These are phyloP conservation scores for Emmelina monodactyla DNA, from an alignment of 2,888 invertebrate genomes.

Conservation along the genomic window DNA sequence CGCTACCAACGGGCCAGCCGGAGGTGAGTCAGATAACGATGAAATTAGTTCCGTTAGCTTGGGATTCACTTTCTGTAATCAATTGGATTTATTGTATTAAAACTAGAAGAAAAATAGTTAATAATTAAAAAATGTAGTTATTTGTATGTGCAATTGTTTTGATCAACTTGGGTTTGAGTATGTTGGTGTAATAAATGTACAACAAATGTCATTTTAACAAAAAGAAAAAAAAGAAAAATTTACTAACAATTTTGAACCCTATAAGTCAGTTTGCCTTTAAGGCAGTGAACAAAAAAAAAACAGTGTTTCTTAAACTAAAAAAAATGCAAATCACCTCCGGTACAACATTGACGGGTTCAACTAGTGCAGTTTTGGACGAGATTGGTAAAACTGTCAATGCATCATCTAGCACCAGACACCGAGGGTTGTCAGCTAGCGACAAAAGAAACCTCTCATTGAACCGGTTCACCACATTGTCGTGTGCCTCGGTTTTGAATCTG, in stretches of 20 bases:
- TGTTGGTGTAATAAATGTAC: too few species aligned
- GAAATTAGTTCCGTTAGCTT: constrained; percentile 80
- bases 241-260: too few species aligned
- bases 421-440: constrained; percentile 85
- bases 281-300: too few species aligned
- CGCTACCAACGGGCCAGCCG: constrained; percentile 87
- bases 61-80: constrained; percentile 38
- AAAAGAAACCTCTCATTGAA: constrained; percentile 97
- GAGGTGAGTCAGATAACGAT: constrained; percentile 88
- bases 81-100: too few species aligned
- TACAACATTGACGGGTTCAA: constrained; percentile 71
- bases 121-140: constrained; percentile 2
- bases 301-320: too few species aligned
- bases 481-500: constrained; percentile 92
- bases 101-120: too few species aligned
- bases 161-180: too few species aligned
- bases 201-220: too few species aligned
- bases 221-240: too few species aligned
- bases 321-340: constrained; percentile 48
- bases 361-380: constrained; percentile 85
- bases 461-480: constrained; percentile 87
- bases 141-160: background rate
- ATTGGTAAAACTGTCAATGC: constrained; percentile 90
- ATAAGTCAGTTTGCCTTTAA: too few species aligned
- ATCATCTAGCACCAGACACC: constrained; percentile 95